Percentiles rank a stretch among this genome's conserved stretches.
These are phyloP conservation scores for Pelvicachromis taeniatus DNA, from an alignment of 2,113 vertebrate genomes.

Conservation along the genomic window DNA sequence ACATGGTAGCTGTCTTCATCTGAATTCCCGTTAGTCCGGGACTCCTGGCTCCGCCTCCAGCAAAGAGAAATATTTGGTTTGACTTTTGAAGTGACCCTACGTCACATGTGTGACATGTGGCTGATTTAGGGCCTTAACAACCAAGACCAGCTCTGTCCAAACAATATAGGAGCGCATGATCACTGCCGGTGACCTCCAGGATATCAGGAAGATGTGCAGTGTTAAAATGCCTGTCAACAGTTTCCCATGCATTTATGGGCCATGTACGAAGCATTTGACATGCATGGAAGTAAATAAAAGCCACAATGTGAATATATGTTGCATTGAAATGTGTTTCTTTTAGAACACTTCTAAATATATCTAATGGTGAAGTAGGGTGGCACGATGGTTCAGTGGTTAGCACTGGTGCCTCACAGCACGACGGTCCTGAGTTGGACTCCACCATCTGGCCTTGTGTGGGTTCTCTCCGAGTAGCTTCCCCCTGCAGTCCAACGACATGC, in stretches of 20 bases:
- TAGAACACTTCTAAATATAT: neutral
- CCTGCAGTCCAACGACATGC: no score
- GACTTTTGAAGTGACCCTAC: neutral
- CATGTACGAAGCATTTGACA: neutral
- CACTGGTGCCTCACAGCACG: no score
- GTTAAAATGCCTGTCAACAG: neutral
- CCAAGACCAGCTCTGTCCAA: neutral
- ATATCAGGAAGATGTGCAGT: neutral
- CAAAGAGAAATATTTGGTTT: neutral
- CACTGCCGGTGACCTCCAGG: neutral
- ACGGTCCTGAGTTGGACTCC: neutral
- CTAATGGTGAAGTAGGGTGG: neutral
- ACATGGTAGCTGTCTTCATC: neutral
- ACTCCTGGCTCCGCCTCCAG: neutral
- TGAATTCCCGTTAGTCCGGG: neutral
- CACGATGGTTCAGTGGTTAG: no score
- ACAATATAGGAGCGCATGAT: neutral
- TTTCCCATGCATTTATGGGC: rapidly evolving
- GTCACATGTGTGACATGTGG: neutral
- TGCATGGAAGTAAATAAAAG: neutral
- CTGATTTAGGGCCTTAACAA: neutral
- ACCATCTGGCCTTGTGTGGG: neutral
- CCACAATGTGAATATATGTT: neutral
- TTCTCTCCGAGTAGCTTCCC: neutral
- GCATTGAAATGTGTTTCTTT: neutral